Base-by-base conservation (phyloP, 1,140 invertebrate species). In the Frieseomelitta varia region DNA sequence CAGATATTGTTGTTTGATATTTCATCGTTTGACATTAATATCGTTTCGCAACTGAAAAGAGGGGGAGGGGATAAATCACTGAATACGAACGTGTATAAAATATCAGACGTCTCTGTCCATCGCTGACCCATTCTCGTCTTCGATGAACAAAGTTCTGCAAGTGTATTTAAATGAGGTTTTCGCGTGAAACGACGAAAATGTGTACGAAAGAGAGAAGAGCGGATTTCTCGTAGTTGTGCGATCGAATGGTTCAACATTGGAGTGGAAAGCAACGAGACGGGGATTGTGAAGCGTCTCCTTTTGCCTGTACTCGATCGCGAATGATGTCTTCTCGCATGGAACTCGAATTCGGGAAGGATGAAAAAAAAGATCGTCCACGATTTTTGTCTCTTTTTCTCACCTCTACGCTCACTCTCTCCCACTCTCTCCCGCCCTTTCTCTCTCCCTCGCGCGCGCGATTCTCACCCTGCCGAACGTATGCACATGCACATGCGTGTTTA, bases 391-490 rank as follows among this genome's bases (percentile, higher is more conserved):
- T 86, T 79, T 90, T 81, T 86, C 84, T 84, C 73, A 82, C 68
- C 39, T 15, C 67, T 78, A 30, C 53, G 21, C 79, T 67, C 85
- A 30, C 69, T 88, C 81, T n/a, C 67, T 61, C 79, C 69, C 83
- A 75, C 69, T 76, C 79, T 84, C 77, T 74, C 81, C 61, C 84
- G 56, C 80, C 75, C 81, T 89, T 83, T 87, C 78, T 86, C 68
- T 77, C 84, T 53, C 30, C 63, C 83, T 65, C 39, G 73, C 78
- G 58, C 58, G 53, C 58, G 58, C 30, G 65, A 85, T 86, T 88
- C 72, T 79, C 85, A 87, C 85, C 87, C 87, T 87, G 88, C 85
- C 73, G 85, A 88, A 86, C 83, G 84, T 90, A 83, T 78, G 63
- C 24, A 88, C 56, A 24, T 24, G 56, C 24, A n/a, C 19, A 24